Percentiles rank a stretch among this genome's conserved stretches.
Evolutionary conservation across 2,797 vertebrate species (phyloP).

Genomic region (Babyrousa celebensis): DNA sequence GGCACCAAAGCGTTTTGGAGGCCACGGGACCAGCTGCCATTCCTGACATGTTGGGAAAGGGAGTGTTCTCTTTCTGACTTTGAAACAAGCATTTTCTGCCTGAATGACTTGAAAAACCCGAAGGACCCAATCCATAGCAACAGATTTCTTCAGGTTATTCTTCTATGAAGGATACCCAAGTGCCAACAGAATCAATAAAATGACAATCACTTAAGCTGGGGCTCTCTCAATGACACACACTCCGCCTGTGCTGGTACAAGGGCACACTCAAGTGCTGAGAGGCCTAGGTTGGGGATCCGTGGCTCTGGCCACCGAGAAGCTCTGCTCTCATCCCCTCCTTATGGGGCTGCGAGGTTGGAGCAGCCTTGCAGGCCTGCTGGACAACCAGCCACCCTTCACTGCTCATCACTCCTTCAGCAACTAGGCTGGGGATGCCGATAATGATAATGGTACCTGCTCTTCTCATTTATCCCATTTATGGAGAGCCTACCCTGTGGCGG

Average conservation of each 20-base stretch:
- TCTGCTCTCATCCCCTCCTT: neutral
- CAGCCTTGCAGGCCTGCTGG: neutral
- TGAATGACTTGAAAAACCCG: conserved; percentile 34
- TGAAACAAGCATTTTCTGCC: neutral
- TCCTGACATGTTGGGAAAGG: neutral
- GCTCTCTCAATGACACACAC: neutral
- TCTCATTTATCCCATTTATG: neutral
- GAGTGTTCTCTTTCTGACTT: neutral
- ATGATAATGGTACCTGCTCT: neutral
- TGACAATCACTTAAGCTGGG: neutral
- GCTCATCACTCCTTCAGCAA: neutral
- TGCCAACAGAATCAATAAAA: neutral
- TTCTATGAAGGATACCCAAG: neutral
- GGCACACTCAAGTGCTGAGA: neutral
- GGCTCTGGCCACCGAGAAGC: neutral
- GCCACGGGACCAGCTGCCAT: neutral
- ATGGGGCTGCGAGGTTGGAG: neutral
- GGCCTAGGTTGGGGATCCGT: neutral
- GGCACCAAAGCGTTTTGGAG: neutral
- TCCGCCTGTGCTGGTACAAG: neutral
- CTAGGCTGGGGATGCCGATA: neutral
- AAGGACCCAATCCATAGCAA: neutral
- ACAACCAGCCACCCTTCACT: neutral
- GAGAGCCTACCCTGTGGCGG: neutral
- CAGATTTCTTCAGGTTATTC: neutral